phyloP scores from a whole-genome alignment of 2,797 vertebrate genomes.

The Amniataba percoides region DNA sequence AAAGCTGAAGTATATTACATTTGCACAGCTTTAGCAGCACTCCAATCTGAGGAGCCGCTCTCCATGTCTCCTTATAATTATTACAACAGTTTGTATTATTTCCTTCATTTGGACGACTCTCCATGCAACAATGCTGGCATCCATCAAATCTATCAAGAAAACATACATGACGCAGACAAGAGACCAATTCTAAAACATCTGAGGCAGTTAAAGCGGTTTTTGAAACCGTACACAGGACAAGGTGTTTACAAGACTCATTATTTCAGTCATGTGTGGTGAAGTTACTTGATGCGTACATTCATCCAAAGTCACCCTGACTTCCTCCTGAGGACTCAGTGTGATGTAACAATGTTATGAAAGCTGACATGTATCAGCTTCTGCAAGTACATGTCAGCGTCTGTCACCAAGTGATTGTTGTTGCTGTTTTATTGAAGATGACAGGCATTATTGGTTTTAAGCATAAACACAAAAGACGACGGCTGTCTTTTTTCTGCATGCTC shows the following conservation, averaged over 20 bases:
- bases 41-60: constrained; percentile 10
- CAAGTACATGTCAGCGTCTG: background rate
- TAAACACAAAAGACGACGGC: background rate
- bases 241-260: background rate
- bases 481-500: too few species aligned
- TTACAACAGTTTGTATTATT: background rate
- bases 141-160: background rate
- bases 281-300: background rate
- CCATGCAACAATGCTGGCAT: constrained; percentile 1
- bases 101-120: background rate
- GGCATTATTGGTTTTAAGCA: background rate
- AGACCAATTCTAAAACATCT: background rate
- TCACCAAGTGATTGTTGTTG: background rate
- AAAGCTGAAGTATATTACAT: constrained; percentile 36
- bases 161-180: background rate
- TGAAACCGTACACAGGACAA: background rate
- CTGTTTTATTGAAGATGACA: background rate
- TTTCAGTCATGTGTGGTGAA: background rate
- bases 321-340: background rate
- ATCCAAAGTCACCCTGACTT: background rate
- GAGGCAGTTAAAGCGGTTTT: background rate
- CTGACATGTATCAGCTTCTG: background rate
- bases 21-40: constrained; percentile 21
- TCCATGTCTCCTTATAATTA: background rate
- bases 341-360: background rate